Base-by-base conservation (phyloP, 2,888 invertebrate genomes). In the Xestia xanthographa region DNA sequence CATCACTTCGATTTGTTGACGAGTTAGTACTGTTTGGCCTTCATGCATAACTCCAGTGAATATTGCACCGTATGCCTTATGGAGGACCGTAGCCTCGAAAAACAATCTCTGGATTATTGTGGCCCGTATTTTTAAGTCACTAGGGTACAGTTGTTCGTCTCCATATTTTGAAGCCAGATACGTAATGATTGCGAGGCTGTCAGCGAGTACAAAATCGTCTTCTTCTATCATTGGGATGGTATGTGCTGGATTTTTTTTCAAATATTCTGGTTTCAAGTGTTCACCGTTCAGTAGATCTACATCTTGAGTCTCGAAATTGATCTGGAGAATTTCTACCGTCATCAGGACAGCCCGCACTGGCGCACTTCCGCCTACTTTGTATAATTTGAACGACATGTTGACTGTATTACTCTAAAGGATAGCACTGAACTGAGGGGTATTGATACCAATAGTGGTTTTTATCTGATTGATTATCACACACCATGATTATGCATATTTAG, bases 151-250 rank as follows among this genome's bases (percentile, higher is more conserved):
- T 70, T 87, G 76, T 48, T 89, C 90, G 0, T 86, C 90, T 38
- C 92, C 92, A 65, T 92, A 93, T 75, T 92, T 93, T 3, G 91
- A 90, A 0, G 90, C 89, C 29, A 93, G 75, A 72, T 93, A 93
- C 0, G 90, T 91, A 3, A 91, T 87, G 22, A 93, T 93, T 41
- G 63, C 63, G n/a, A 41, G 63, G 14, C 63, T 63, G 14, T 63
- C 63, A 63, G 63, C 14, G n/a, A 63, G 63, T 41, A 41, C 41
- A 63, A 63, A 63, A 63, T 63, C 41, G 0, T 88, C 90, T 20
- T 93, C 93, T 92, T 92, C 92, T 3, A 93, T 78, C 22, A 92
- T 43, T 0, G 93, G 93, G 0, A 93, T 69, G 0, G 90, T 88
- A 43, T 92, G 92, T 8, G 90, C 72, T 0, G 92, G 92, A 66